These are phyloP conservation scores for Cynoglossus semilaevis DNA, from an alignment of 2,113 vertebrate species.

Conservation along the genomic window DNA sequence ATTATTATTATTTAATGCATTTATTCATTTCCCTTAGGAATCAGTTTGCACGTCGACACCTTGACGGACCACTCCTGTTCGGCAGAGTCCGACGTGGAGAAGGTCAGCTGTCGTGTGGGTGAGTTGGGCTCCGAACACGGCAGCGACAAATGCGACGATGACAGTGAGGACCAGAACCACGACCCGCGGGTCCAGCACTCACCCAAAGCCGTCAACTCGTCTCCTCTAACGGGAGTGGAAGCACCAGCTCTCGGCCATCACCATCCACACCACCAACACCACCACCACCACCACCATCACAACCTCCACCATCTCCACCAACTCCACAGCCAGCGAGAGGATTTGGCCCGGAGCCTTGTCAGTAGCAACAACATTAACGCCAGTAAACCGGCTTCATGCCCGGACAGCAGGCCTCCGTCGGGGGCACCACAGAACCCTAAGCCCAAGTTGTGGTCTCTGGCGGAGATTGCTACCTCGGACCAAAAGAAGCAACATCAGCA, in stretches of 20 bases:
- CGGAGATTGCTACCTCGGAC: conserved; percentile 98
- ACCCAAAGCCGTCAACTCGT: conserved; percentile 84
- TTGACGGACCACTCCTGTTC: conserved; percentile 97
- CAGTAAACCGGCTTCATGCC: conserved; percentile 77
- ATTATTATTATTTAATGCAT: background rate
- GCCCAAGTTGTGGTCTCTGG: conserved; percentile 96
- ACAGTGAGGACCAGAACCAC: conserved; percentile 73
- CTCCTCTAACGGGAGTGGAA: conserved; percentile 88
- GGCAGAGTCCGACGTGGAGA: conserved; percentile 91
- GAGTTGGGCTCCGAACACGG: conserved; percentile 82
- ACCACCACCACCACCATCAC: conserved; percentile 69
- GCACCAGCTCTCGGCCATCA: conserved; percentile 82
- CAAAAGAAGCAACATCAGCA: conserved; percentile 82
- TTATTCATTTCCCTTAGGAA: conserved; percentile 73
- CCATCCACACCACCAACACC: conserved; percentile 74
- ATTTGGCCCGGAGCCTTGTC: conserved; percentile 63
- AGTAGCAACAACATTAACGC: conserved; percentile 64
- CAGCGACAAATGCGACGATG: conserved; percentile 83
- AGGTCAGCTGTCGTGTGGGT: conserved; percentile 78
- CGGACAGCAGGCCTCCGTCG: conserved; percentile 78
- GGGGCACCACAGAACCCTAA: conserved; percentile 82
- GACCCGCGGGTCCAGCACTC: conserved; percentile 75
- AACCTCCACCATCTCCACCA: conserved; percentile 78
- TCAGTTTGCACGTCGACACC: conserved; percentile 93
- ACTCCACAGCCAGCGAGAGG: conserved; percentile 77